These are phyloP conservation scores for Aegotheles bennettii DNA, from an alignment of 2,113 vertebrate species.

Conservation along the genomic window DNA sequence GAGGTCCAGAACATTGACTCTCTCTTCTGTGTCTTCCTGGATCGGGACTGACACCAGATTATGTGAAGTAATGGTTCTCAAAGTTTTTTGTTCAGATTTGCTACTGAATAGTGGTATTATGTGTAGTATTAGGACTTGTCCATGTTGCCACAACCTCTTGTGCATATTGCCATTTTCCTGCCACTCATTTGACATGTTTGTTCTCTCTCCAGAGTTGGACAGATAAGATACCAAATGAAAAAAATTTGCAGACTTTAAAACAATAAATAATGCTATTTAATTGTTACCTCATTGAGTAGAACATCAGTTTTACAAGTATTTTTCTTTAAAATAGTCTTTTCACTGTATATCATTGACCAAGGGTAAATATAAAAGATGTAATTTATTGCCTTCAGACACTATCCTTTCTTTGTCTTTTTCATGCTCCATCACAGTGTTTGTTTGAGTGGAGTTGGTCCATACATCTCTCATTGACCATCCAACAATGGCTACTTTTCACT, in stretches of 20 bases:
- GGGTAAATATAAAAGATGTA: too few species aligned
- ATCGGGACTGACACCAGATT: not conserved
- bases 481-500: not conserved
- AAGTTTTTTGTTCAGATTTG: not conserved
- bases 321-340: not conserved
- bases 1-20: rapidly evolving
- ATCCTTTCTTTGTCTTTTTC: not conserved
- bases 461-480: not conserved
- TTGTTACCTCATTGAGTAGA: not conserved
- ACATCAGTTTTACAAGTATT: not conserved
- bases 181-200: not conserved
- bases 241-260: not conserved
- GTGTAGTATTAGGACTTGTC: not conserved
- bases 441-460: not conserved
- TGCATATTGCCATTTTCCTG: not conserved
- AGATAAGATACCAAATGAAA: not conserved
- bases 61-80: not conserved
- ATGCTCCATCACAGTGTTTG: not conserved
- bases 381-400: not conserved
- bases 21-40: not conserved
- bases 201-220: not conserved
- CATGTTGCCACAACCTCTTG: not conserved
- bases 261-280: not conserved
- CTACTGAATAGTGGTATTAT: not conserved
- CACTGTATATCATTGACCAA: too few species aligned